Conservation (phyloP, 2,888 invertebrate genomes). For the Platerodrilus igneus region DNA sequence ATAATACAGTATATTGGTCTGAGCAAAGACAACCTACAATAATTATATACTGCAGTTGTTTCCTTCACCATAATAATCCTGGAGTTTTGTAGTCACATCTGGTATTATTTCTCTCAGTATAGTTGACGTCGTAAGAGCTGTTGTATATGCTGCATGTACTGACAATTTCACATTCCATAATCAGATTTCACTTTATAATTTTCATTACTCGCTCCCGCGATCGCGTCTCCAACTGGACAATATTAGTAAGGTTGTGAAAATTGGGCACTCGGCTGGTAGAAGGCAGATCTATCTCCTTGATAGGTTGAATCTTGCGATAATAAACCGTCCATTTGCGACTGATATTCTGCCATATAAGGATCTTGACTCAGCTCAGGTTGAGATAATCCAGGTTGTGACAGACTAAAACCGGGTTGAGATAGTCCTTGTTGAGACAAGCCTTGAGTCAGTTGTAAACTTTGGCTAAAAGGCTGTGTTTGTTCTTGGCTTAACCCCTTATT, state of each 20-base stretch:
- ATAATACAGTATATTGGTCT: constrained; percentile 21
- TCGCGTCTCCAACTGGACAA: constrained; percentile 38
- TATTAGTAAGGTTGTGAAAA: constrained; percentile 66
- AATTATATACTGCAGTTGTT: constrained; percentile 9
- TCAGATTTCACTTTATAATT: constrained; percentile 45
- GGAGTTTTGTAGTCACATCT: constrained; percentile 19
- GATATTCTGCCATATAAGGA: constrained; percentile 78
- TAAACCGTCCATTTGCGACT: constrained; percentile 91
- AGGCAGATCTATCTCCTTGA: constrained; percentile 52
- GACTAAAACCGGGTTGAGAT: constrained; percentile 63
- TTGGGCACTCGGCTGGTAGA: constrained; percentile 59
- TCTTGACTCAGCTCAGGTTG: constrained; percentile 77
- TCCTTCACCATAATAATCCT: constrained; percentile 10
- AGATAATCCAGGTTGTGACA: constrained; percentile 63
- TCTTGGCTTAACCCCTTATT: constrained; percentile 40
- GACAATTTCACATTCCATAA: constrained; percentile 39
- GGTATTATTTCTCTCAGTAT: constrained; percentile 33
- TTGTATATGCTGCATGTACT: constrained; percentile 40
- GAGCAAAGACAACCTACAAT: constrained; percentile 22
- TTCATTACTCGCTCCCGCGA: constrained; percentile 44
- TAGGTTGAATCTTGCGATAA: constrained; percentile 74
- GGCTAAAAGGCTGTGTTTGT: constrained; percentile 53
- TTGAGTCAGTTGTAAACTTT: constrained; percentile 70
- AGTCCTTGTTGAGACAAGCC: constrained; percentile 66
- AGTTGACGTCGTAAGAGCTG: constrained; percentile 35